Evolutionary conservation across 2,113 vertebrate genomes (phyloP), one percentile per base, ranked within the genome.

Genomic region (Zootoca vivipara): DNA sequence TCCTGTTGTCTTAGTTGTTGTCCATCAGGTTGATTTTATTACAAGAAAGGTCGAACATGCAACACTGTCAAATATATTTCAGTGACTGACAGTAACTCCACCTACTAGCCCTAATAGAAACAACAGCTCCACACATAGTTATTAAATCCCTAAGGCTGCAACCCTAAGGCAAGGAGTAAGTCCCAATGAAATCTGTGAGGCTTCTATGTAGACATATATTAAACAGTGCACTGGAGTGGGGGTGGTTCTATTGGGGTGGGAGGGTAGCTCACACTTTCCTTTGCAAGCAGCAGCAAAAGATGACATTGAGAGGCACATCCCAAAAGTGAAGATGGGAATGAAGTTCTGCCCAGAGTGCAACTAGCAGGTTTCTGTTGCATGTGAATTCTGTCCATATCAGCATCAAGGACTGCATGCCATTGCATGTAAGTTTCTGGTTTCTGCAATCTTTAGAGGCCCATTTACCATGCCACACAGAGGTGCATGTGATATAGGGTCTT

Each of bases 111-210:
- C 33, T 69, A 22, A 0, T 0, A 30, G 79, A 62, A 94, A 28
- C 78, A n/a, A 15, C 38, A 75, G 2, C 77, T 0, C 0, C 0
- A 0, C 15, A 65, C 0, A 56, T 52, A 52, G 46, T 52, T 52
- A n/a, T 33, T 72, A n/a, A 5, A 72, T 16, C n/a, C 3, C n/a
- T 72, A 5, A 72, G 70, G 13, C n/a, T 72, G 70, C 70, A 72
- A 5, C 16, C 15, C 70, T 72, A 72, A 72, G 70, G 30, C 15
- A 62, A n/a, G 70, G 70, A 72, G 30, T 72, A 33, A 16, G 13
- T 33, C n/a, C n/a, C 70, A 69, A 69, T 72, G 8, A n/a, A 70
- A 28, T n/a, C 69, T n/a, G 69, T 70, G n/a, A n/a, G 13, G 16
- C 70, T 15, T 72, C 30, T n/a, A 1, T n/a, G 70, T 72, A 33